A percentile compares a stretch with the other conserved stretches of the same genome.
phyloP scores from a whole-genome alignment of 2,113 vertebrate genomes.

The Mastomys natalensis region DNA sequence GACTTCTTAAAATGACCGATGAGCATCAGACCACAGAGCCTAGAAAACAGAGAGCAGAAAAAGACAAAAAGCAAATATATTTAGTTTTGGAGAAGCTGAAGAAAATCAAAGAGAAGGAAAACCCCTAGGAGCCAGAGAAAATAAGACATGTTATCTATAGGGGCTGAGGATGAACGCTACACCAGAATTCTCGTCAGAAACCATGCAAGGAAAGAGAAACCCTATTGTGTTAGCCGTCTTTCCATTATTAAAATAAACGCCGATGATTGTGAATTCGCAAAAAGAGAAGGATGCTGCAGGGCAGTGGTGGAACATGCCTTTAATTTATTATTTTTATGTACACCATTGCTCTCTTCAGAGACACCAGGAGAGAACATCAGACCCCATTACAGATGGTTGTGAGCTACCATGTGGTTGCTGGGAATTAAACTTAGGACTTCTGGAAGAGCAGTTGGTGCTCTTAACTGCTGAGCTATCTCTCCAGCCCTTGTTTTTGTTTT shows the following conservation, averaged over 20 bases:
- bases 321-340: no score
- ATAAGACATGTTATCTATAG: not conserved
- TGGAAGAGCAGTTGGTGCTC: no score
- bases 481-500: not conserved
- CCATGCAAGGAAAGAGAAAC: not conserved
- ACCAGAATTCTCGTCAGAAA: not conserved
- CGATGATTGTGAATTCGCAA: not conserved
- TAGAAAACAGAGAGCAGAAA: not conserved
- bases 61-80: not conserved
- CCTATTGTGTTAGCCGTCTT: not conserved
- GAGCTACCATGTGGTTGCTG: no score
- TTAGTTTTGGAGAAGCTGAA: not conserved
- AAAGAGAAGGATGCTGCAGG: not conserved
- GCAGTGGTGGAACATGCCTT: not conserved
- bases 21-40: not conserved
- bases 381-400: no score
- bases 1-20: not conserved
- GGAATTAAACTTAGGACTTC: no score
- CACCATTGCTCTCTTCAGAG: no score
- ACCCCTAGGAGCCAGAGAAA: not conserved
- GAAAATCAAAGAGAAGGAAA: not conserved
- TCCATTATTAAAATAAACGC: not conserved
- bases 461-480: no score
- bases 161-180: not conserved
- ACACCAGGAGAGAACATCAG: no score